phyloP scores from a whole-genome alignment of 2,888 invertebrate species.

The Aspidapion aeneum region DNA sequence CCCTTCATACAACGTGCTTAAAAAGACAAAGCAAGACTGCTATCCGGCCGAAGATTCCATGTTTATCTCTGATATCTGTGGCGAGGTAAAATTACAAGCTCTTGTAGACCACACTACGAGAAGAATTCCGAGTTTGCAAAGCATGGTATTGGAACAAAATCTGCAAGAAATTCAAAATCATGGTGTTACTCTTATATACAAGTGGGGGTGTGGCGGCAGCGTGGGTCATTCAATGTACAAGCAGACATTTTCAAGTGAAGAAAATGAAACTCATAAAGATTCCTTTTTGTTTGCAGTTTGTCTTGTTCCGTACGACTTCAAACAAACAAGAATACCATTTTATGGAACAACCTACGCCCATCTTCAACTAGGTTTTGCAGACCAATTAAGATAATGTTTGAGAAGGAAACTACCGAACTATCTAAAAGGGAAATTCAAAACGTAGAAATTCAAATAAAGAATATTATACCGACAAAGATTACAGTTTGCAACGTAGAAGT shows the following conservation, averaged over 20 bases:
- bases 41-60: constrained; percentile 7
- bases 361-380: constrained; percentile 11
- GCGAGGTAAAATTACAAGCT: too few species aligned
- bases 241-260: neutral
- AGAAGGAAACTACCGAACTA: constrained; percentile 14
- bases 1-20: constrained; percentile 3
- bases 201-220: too few species aligned
- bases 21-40: constrained; percentile 10
- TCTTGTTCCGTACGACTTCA: neutral
- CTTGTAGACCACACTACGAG: constrained; percentile 8
- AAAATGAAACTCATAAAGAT: neutral
- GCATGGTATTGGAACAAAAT: neutral
- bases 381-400: constrained; percentile 8
- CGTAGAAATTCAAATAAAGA: constrained; percentile 7
- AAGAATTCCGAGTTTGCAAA: neutral
- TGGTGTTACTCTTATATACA: too few species aligned
- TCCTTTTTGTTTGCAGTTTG: too few species aligned
- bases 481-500: neutral
- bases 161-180: too few species aligned
- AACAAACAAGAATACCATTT: neutral
- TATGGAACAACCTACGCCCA: too few species aligned
- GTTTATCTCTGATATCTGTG: too few species aligned
- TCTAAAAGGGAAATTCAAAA: constrained; percentile 8
- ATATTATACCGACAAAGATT: constrained; percentile 7
- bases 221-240: constrained; percentile 2